phyloP scores from a whole-genome alignment of 1,140 invertebrate genomes.

The Nebria ingens region DNA sequence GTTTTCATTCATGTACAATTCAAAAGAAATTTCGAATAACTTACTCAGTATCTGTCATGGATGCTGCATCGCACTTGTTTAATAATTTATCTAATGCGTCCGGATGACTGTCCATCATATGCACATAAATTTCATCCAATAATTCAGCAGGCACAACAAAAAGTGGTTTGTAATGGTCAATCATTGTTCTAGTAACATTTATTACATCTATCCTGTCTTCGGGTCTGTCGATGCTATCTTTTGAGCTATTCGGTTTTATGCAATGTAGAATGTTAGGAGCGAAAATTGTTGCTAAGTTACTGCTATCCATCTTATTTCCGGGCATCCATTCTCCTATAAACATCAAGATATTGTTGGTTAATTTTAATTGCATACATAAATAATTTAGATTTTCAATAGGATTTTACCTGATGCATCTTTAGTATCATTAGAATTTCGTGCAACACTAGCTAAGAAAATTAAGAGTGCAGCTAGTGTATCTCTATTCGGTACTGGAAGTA shows the following conservation, averaged over 20 bases:
- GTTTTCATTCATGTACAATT: not conserved
- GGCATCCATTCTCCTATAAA: conserved; percentile 46
- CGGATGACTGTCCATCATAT: conserved; percentile 74
- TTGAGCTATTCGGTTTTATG: conserved; percentile 49
- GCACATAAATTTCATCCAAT: conserved; percentile 73
- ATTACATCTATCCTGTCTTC: conserved; percentile 81
- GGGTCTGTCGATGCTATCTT: conserved; percentile 51
- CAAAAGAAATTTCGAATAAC: conserved; percentile 20
- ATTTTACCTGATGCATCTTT: conserved; percentile 39
- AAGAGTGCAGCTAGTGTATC: conserved; percentile 78
- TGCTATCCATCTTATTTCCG: conserved; percentile 90
- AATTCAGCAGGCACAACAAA: conserved; percentile 70
- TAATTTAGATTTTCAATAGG: conserved; percentile 5
- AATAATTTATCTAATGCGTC: conserved; percentile 62
- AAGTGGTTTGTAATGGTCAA: conserved; percentile 66
- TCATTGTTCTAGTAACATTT: conserved; percentile 71
- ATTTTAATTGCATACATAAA: conserved; percentile 2
- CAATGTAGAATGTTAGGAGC: conserved; percentile 86
- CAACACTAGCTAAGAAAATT: conserved; percentile 69
- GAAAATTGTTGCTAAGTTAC: conserved; percentile 84
- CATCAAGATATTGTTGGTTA: not conserved
- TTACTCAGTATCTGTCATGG: conserved; percentile 37
- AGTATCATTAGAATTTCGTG: conserved; percentile 58
- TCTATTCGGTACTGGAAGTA: conserved; percentile 74
- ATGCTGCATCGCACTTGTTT: conserved; percentile 28